Evolutionary conservation across 2,113 vertebrate genomes (phyloP).

Genomic region (Pterocles gutturalis): DNA sequence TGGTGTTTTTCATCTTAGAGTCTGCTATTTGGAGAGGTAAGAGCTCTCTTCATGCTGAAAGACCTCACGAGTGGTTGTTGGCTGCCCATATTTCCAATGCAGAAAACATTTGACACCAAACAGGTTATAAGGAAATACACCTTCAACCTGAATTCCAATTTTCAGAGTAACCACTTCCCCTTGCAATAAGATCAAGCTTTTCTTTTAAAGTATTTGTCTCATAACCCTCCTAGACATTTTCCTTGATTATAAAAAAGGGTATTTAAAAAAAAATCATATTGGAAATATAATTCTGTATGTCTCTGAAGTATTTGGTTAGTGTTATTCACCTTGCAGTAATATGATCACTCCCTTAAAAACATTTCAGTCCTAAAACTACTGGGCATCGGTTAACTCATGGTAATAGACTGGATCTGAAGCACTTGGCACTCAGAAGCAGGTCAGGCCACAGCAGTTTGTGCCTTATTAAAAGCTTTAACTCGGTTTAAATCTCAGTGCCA

Average conservation of each 20-base stretch:
- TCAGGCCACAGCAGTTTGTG: conserved; percentile 1
- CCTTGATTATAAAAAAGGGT: neutral
- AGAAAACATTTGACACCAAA: neutral
- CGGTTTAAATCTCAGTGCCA: neutral
- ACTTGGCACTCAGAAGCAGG: neutral
- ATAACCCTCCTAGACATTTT: neutral
- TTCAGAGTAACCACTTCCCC: neutral
- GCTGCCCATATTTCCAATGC: neutral
- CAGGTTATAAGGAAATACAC: neutral
- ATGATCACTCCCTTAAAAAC: neutral
- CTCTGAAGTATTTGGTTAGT: neutral
- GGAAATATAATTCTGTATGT: neutral
- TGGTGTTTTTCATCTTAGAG: neutral
- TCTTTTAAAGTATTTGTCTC: neutral
- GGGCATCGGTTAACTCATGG: neutral
- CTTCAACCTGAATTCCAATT: neutral
- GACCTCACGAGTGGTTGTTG: neutral
- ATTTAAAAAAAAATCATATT: neutral
- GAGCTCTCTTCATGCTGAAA: neutral
- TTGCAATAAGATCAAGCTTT: neutral
- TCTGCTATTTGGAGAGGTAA: neutral
- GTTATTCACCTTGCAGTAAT: neutral
- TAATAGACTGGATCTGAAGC: neutral
- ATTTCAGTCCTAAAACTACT: neutral
- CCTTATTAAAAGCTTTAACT: conserved; percentile 32